phyloP scores from a whole-genome alignment of 2,888 invertebrate species.

The Calameuta filiformis region DNA sequence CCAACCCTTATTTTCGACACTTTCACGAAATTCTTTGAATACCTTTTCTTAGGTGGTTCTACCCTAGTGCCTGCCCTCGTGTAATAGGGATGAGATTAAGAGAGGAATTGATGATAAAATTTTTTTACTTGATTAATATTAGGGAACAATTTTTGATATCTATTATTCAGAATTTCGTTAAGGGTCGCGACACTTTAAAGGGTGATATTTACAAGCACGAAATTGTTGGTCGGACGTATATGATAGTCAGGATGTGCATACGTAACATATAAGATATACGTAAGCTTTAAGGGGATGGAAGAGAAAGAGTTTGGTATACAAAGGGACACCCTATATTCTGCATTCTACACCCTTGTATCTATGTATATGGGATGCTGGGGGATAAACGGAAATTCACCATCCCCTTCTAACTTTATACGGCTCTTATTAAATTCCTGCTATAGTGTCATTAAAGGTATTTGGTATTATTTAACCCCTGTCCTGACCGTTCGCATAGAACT shows the following conservation, averaged over 20 bases:
- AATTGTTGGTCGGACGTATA: slow-evolving; percentile 22
- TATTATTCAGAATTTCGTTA: slow-evolving; percentile 23
- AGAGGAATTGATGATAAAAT: not conserved
- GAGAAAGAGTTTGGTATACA: slow-evolving; percentile 32
- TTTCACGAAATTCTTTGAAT: not conserved
- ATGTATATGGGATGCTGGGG: slow-evolving; percentile 29
- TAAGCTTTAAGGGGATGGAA: slow-evolving; percentile 13
- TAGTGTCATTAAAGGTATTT: slow-evolving; percentile 44
- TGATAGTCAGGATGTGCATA: not conserved
- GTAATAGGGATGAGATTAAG: not conserved
- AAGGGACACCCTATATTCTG: slow-evolving; percentile 34
- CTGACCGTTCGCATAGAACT: not conserved
- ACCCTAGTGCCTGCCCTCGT: not conserved
- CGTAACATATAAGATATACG: slow-evolving; percentile 13
- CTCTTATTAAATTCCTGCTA: slow-evolving; percentile 54
- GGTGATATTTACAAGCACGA: slow-evolving; percentile 25
- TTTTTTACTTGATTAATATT: not conserved
- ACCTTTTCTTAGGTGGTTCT: not conserved
- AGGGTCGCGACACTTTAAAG: slow-evolving; percentile 27
- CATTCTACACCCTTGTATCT: slow-evolving; percentile 23
- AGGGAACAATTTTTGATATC: not conserved
- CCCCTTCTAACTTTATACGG: slow-evolving; percentile 42
- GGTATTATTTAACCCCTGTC: slow-evolving; percentile 16
- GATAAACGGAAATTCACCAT: slow-evolving; percentile 41
- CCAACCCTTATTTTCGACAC: not conserved